Conservation (phyloP, 2,113 vertebrate species). For the Actinemys pallida region DNA sequence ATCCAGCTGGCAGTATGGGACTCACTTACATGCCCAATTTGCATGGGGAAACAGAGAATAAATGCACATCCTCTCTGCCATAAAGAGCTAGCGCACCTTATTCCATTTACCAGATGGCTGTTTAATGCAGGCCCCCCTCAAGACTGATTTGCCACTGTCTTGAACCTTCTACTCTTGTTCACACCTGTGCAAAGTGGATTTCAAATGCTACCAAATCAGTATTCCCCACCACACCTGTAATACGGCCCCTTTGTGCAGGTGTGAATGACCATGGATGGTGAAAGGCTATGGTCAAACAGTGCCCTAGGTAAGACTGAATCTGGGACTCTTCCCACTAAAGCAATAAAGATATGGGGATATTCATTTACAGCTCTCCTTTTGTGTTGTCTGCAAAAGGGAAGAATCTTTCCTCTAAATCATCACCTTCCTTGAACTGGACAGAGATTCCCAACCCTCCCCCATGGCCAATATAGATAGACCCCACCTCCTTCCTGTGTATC, state of each 20-base stretch:
- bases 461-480: not conserved
- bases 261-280: not conserved
- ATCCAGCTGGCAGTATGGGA: rapidly evolving
- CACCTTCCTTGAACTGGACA: not conserved
- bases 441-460: not conserved
- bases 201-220: not conserved
- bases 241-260: not conserved
- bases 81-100: not conserved
- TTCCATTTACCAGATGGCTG: not conserved
- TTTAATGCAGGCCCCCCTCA: not conserved
- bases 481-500: not conserved
- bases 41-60: not conserved
- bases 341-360: not conserved
- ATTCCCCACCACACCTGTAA: not conserved
- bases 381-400: not conserved
- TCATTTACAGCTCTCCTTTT: not conserved
- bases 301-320: not conserved
- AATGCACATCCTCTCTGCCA: not conserved
- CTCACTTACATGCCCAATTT: rapidly evolving
- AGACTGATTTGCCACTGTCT: not conserved
- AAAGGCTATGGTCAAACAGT: not conserved
- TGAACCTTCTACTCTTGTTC: not conserved
- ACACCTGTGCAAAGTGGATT: not conserved
- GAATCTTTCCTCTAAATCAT: not conserved
- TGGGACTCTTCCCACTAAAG: not conserved